phyloP scores from a whole-genome alignment of 2,113 vertebrate genomes.

The Litocranius walleri region DNA sequence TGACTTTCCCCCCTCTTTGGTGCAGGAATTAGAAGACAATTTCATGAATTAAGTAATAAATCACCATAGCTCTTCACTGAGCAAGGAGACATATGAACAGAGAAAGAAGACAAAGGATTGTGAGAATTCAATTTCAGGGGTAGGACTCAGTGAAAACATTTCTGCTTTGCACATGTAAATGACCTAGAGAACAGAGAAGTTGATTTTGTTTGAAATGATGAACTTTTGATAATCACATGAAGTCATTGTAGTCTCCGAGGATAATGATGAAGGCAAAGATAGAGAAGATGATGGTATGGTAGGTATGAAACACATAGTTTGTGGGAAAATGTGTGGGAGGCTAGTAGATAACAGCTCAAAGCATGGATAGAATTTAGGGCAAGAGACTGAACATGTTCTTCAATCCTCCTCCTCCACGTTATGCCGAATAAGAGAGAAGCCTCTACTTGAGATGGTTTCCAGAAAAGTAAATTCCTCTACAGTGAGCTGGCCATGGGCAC shows the following conservation, averaged over 20 bases:
- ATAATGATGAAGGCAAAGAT: background rate
- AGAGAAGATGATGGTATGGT: background rate
- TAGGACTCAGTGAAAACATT: background rate
- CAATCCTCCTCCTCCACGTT: background rate
- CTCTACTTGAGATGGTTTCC: background rate
- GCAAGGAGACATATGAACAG: background rate
- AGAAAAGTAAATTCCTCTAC: background rate
- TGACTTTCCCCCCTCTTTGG: background rate
- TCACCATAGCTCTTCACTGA: background rate
- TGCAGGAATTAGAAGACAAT: background rate
- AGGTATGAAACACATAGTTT: fast-evolving
- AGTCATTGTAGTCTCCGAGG: background rate
- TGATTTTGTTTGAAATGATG: background rate
- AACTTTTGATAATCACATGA: background rate
- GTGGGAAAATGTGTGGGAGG: background rate
- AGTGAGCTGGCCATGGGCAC: background rate
- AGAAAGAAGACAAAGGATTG: background rate
- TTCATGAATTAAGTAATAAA: background rate
- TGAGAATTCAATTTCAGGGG: background rate
- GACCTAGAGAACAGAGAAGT: background rate
- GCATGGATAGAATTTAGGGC: background rate
- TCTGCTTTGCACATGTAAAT: background rate
- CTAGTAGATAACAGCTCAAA: background rate
- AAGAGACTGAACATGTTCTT: background rate
- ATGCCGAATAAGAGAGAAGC: background rate